Evolutionary conservation across 2,113 vertebrate genomes (phyloP).

Genomic region (Andinoacara biseriatus): DNA sequence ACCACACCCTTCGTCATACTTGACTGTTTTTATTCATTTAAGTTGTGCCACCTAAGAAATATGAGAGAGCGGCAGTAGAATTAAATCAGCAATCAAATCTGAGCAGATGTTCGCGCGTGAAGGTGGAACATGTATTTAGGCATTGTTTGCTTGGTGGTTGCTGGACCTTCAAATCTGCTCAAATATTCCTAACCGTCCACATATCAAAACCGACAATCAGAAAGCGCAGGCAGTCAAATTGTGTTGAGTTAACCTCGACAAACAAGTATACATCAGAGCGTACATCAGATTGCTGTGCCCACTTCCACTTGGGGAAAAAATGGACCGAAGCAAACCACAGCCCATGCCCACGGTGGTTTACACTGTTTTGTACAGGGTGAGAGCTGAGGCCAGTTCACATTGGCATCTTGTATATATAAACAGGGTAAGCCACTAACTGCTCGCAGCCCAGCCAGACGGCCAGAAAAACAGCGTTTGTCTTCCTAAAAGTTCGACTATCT

Average conservation of each 20-base stretch:
- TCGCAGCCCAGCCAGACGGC: slow-evolving; percentile 71
- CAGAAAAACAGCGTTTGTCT: slow-evolving; percentile 70
- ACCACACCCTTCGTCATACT: slow-evolving; percentile 31
- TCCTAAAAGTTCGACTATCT: slow-evolving; percentile 60
- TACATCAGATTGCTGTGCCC: slow-evolving; percentile 66
- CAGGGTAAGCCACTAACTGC: slow-evolving; percentile 79
- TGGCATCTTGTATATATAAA: slow-evolving; percentile 77
- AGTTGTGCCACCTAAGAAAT: background rate
- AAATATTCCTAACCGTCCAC: slow-evolving; percentile 41
- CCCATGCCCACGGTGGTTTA: slow-evolving; percentile 71
- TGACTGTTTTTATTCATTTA: background rate
- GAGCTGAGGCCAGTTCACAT: slow-evolving; percentile 68
- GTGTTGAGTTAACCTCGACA: slow-evolving; percentile 52
- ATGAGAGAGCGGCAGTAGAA: background rate
- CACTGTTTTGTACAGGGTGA: slow-evolving; percentile 74
- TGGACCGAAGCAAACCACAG: slow-evolving; percentile 64
- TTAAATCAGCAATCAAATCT: background rate
- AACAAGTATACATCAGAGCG: slow-evolving; percentile 61
- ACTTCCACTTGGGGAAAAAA: slow-evolving; percentile 70
- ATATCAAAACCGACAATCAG: slow-evolving; percentile 43
- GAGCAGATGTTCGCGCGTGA: slow-evolving; percentile 16
- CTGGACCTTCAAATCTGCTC: slow-evolving; percentile 38
- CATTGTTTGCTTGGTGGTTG: slow-evolving; percentile 38
- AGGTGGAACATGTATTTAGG: slow-evolving; percentile 18
- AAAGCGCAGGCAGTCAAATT: slow-evolving; percentile 40